These are phyloP conservation scores for Esperia sulphurella DNA, from an alignment of 2,888 invertebrate species.

Conservation along the genomic window DNA sequence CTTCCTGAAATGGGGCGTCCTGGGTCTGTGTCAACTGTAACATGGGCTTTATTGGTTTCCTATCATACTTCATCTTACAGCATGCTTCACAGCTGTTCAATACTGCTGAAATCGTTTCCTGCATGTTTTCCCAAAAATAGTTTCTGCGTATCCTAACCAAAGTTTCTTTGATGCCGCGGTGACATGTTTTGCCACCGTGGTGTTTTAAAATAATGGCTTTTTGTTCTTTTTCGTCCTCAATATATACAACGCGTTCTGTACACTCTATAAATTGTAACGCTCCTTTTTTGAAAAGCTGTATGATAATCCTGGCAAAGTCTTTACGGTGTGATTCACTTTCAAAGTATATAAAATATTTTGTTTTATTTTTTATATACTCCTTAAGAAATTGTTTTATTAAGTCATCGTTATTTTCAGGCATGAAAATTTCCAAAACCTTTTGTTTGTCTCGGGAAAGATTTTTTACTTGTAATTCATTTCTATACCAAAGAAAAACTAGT, in stretches of 20 bases:
- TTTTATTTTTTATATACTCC: constrained; percentile 7
- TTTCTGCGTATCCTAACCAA: constrained; percentile 12
- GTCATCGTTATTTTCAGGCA: constrained; percentile 7
- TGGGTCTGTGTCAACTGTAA: constrained; percentile 10
- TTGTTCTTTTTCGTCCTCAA: constrained; percentile 18
- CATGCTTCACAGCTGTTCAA: constrained; percentile 14
- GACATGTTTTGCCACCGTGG: constrained; percentile 21
- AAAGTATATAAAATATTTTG: constrained; percentile 20
- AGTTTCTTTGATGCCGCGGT: constrained; percentile 24
- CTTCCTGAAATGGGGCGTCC: constrained; percentile 8
- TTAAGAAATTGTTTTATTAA: constrained; percentile 16
- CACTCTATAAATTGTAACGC: constrained; percentile 21
- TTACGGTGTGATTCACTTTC: constrained; percentile 11
- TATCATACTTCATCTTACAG: constrained; percentile 14
- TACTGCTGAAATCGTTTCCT: constrained; percentile 13
- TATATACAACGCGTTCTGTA: constrained; percentile 17
- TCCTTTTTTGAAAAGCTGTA: constrained; percentile 18
- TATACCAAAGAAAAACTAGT: constrained; percentile 8
- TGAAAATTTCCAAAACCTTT: constrained; percentile 8
- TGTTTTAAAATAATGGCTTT: constrained; percentile 13
- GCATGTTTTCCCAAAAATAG: constrained; percentile 22
- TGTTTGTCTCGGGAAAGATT: constrained; percentile 6
- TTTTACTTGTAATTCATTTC: constrained; percentile 8
- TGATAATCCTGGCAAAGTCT: constrained; percentile 10
- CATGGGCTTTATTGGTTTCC: constrained; percentile 11